Conservation (phyloP, 2,888 invertebrate genomes). For the Aethes cnicana region DNA sequence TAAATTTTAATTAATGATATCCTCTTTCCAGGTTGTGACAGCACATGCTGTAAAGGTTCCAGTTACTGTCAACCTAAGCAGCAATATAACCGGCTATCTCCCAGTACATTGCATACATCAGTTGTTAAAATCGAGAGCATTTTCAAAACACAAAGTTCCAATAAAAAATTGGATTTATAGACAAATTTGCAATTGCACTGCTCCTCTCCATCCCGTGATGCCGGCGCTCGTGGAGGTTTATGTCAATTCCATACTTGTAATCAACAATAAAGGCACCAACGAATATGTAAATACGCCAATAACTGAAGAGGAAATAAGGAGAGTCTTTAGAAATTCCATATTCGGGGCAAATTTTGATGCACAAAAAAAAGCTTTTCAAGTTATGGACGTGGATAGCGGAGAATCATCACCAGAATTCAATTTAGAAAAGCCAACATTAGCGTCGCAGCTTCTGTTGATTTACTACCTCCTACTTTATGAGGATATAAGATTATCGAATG, state of each 20-base stretch:
- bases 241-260: conserved; percentile 93
- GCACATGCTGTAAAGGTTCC: conserved; percentile 98
- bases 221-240: conserved; percentile 97
- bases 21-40: conserved; percentile 87
- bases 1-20: background rate
- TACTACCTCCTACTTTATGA: conserved; percentile 97
- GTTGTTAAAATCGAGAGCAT: conserved; percentile 94
- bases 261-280: conserved; percentile 83
- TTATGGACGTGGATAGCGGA: conserved; percentile 81
- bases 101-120: conserved; percentile 99
- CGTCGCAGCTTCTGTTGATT: conserved; percentile 93
- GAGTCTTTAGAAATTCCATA: conserved; percentile 90
- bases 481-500: conserved; percentile 90
- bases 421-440: conserved; percentile 86
- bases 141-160: conserved; percentile 97
- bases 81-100: conserved; percentile 93
- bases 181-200: conserved; percentile 93
- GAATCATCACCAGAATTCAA: conserved; percentile 77
- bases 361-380: conserved; percentile 74
- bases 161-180: conserved; percentile 98
- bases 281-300: conserved; percentile 96
- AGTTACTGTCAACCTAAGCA: conserved; percentile 94
- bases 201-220: conserved; percentile 96
- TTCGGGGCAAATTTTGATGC: conserved; percentile 88
- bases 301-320: conserved; percentile 93